These are phyloP conservation scores for Lontra canadensis DNA, from an alignment of 2,113 vertebrate genomes.

Conservation along the genomic window DNA sequence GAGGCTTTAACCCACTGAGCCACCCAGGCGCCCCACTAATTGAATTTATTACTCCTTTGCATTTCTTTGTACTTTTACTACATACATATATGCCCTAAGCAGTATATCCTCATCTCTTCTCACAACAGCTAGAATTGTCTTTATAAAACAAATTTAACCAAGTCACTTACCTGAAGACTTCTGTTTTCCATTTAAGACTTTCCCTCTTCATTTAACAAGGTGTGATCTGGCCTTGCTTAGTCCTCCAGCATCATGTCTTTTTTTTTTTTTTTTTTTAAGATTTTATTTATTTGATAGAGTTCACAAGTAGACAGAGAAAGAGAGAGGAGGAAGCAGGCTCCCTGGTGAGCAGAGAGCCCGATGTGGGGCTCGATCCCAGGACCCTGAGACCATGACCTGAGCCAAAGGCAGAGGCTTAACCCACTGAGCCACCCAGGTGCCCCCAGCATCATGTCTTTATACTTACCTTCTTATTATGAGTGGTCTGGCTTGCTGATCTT, in stretches of 20 bases:
- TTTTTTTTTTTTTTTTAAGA: no score
- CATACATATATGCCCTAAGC: neutral
- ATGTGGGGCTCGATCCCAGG: no score
- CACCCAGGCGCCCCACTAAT: neutral
- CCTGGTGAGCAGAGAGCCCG: no score
- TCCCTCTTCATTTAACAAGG: neutral
- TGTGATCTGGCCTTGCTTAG: neutral
- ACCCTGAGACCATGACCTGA: no score
- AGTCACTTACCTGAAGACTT: conserved; percentile 6
- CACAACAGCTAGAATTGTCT: neutral
- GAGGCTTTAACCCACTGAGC: no score
- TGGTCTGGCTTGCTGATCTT: neutral
- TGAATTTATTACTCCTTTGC: conserved; percentile 9
- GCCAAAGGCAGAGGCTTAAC: no score
- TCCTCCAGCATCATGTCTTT: neutral
- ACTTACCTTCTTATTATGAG: neutral
- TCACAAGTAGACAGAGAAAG: no score
- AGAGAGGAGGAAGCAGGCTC: no score
- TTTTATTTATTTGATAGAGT: no score
- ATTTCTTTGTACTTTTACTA: neutral
- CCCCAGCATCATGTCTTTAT: neutral
- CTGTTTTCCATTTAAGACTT: neutral
- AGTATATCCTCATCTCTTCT: neutral
- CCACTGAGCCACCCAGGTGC: no score
- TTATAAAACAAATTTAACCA: neutral